Conservation (phyloP, 37 sponge, comb jelly and placozoan genomes). For the Halisarca cf. caerulea region DNA sequence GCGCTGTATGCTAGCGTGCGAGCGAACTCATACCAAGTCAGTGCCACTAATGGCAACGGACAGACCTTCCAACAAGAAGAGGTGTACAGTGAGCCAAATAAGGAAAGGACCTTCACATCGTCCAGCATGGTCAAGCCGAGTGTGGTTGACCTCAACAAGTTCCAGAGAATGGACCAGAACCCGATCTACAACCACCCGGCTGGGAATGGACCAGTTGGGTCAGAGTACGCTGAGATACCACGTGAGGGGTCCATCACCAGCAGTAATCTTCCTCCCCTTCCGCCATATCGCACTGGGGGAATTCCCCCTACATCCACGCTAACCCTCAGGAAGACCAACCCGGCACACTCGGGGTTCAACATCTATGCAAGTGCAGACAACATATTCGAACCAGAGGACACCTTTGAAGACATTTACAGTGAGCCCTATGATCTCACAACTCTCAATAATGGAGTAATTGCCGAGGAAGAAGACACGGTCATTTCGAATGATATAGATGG, state of each 20-base stretch:
- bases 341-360: not conserved
- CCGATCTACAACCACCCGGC: no score
- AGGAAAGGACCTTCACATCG: no score
- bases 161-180: no score
- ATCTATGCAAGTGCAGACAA: slow-evolving; percentile 6
- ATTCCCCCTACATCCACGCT: not conserved
- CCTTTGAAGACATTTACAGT: slow-evolving; percentile 29
- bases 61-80: not conserved
- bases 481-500: not conserved
- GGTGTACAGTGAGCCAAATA: not conserved
- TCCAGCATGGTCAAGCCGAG: no score
- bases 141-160: no score
- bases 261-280: not conserved
- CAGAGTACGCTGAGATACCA: no score
- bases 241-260: slow-evolving; percentile 10
- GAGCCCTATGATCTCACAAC: slow-evolving; percentile 22
- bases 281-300: not conserved
- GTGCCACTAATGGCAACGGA: not conserved
- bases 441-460: not conserved
- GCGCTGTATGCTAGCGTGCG: no score
- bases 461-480: not conserved
- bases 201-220: no score
- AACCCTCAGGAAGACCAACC: no score
- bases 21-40: no score
- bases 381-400: not conserved